Base-by-base conservation (phyloP, 2,888 invertebrate species). In the Drosophila diplacantha region DNA sequence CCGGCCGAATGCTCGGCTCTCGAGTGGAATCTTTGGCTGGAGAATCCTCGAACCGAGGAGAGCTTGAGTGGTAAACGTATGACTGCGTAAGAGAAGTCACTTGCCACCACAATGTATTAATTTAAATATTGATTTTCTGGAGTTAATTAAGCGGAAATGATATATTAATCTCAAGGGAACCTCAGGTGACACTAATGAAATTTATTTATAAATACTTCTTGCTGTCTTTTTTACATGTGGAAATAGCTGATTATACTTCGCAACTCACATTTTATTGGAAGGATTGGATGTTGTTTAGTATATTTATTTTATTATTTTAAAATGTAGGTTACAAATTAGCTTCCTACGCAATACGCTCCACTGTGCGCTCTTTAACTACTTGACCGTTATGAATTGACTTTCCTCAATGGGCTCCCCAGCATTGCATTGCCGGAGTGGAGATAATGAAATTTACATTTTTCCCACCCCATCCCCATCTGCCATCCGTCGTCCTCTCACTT, bases 371-470 rank as follows among this genome's bases (percentile, higher is more conserved):
- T 29, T 31, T 41, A 24, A 34, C 46, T 22, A 49, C 59, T 43
- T 59, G 60, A 41, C 49, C 60, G n/a, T 60, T 61, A 60, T 60
- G 60, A 61, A 59, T 59, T 59, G 60, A 61, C 31, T 61, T 60
- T 43, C 22, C 60, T 31, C 29, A 29, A 37, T 43, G 56, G 37
- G 34, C 22, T 41, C 3, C 32, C 24, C 31, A 20, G 38, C 43
- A 38, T 26, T 52, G 49, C 61, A 24, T 53, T 38, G 52, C 51
- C 22, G 26, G 41, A 24, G 22, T 44, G 43, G 11, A 58, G 47
- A 59, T 65, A 59, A 67, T 66, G 39, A 67, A 65, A 65, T 64
- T 65, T 64, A 65, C 46, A 65, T 44, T 65, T 53, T 37, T 24
- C n/a, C 39, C 61, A 5, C n/a, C 35, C 37, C n/a, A 39, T 22